Evolutionary conservation across 2,113 vertebrate genomes (phyloP), one percentile per base, ranked within the genome.

Genomic region (Otocyon megalotis): DNA sequence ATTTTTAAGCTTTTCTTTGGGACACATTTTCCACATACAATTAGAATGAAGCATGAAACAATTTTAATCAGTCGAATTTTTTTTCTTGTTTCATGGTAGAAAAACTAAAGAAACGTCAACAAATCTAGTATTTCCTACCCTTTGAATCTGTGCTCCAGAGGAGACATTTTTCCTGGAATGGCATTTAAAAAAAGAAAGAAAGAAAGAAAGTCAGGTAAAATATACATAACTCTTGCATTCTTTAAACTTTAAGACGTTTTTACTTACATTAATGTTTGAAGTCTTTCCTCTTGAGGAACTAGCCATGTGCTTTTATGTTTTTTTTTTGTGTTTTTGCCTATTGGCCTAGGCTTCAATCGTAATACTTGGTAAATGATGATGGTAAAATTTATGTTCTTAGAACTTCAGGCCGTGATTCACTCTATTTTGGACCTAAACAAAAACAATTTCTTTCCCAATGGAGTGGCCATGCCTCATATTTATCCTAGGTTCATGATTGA

Each of bases 81-180:
- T 71, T 92, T 32, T 85, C n/a, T 87, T 79, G 28, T 85, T 94
- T 96, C 88, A 54, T 87, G 84, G 28, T 67, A 72, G 88, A 58
- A 88, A 97, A 76, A 43, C 76, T 35, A 86, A 97, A 86, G 26
- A 2, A 62, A 32, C n/a, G 15, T 32, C 26, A 63, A 96, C 63
- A 97, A 90, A 74, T 74, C 50, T 97, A 92, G 83, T 93, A 90
- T 93, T 97, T 84, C 48, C 92, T 86, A 89, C 82, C 48, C 30
- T 93, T 96, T 90, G 16, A 3, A 37, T 92, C 81, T 69, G 30
- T 67, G 62, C 69, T 77, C 56, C 83, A 80, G 90, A 97, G 74
- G 80, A 85, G 43, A 85, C 13, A 37, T 93, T 95, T 92, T 77
- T 71, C 58, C 60, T 81, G 26, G 50, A 94, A 90, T 69, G 58